phyloP scores from a whole-genome alignment of 2,888 invertebrate genomes.

The Trachelus tabidus region DNA sequence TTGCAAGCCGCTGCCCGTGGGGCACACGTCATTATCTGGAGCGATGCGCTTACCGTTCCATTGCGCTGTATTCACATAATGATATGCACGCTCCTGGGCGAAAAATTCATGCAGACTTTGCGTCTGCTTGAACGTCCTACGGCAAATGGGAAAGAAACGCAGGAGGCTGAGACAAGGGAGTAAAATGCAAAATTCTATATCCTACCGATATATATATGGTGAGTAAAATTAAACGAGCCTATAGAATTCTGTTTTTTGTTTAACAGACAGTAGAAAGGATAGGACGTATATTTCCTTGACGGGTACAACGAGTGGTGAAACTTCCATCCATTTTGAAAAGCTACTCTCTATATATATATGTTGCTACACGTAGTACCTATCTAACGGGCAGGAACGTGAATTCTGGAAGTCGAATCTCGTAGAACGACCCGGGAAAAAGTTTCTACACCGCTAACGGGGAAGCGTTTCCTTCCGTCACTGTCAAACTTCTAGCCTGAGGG shows the following conservation, averaged over 20 bases:
- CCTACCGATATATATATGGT: too few relatives aligned
- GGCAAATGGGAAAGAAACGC: constrained; percentile 22
- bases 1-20: constrained; percentile 32
- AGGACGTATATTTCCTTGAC: not conserved
- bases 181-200: constrained; percentile 8
- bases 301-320: not conserved
- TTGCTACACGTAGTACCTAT: not conserved
- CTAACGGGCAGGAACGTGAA: not conserved
- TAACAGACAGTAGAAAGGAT: not conserved
- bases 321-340: not conserved
- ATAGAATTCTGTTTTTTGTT: not conserved
- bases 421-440: constrained; percentile 15
- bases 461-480: constrained; percentile 37
- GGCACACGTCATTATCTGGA: constrained; percentile 48
- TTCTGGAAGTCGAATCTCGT: not conserved
- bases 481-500: constrained; percentile 28
- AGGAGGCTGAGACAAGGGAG: constrained; percentile 2
- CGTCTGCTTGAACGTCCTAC: constrained; percentile 26
- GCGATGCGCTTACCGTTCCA: constrained; percentile 40
- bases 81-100: constrained; percentile 42
- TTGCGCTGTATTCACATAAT: constrained; percentile 28
- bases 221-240: not conserved
- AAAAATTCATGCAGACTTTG: constrained; percentile 32
- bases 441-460: constrained; percentile 23
- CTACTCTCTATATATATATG: not conserved